Percentiles rank a stretch among this genome's conserved stretches.
These are phyloP conservation scores for Andrena camellia DNA, from an alignment of 2,888 invertebrate genomes.

Conservation along the genomic window DNA sequence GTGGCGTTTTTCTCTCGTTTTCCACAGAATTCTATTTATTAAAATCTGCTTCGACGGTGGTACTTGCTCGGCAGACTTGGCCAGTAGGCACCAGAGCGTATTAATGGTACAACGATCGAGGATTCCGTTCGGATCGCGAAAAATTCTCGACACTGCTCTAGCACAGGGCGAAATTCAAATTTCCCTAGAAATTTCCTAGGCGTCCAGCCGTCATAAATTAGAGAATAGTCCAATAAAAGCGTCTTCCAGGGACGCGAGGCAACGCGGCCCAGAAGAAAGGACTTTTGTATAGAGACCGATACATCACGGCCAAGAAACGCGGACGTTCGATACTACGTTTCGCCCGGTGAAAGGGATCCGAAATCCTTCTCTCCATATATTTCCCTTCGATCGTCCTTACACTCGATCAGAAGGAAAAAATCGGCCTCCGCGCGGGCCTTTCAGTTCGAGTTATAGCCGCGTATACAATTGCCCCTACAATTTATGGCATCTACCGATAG, in stretches of 20 bases:
- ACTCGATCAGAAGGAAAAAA: constrained; percentile 22
- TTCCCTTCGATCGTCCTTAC: not conserved
- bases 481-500: constrained; percentile 44
- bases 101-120: not conserved
- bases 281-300: constrained; percentile 34
- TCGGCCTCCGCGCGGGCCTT: constrained; percentile 10
- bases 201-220: constrained; percentile 21
- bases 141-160: not conserved
- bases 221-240: constrained; percentile 14
- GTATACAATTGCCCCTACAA: constrained; percentile 46
- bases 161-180: not conserved
- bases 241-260: not conserved
- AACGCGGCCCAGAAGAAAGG: not conserved
- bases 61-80: not conserved
- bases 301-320: constrained; percentile 13
- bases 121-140: not conserved
- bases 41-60: not conserved
- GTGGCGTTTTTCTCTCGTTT: not conserved
- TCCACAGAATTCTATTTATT: no score
- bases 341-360: constrained; percentile 20
- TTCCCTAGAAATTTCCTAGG: not conserved
- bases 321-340: constrained; percentile 21
- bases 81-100: not conserved
- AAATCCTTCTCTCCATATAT: constrained; percentile 21
- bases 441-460: constrained; percentile 48